Evolutionary conservation across 2,888 invertebrate species (phyloP).

Genomic region (Pristionchus exspectatus): DNA sequence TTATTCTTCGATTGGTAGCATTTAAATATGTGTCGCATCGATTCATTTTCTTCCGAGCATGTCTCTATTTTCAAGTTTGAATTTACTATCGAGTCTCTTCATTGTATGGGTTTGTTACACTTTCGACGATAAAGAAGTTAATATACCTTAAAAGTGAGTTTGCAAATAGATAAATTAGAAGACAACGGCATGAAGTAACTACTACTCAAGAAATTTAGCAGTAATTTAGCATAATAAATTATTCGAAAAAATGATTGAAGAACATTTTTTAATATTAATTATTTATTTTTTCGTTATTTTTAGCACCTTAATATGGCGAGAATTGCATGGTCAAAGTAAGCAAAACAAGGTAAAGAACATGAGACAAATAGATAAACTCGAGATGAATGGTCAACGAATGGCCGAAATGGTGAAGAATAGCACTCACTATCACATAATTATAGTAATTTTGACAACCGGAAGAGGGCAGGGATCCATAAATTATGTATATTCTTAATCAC

Average conservation of each 20-base stretch:
- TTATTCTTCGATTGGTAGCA: not conserved
- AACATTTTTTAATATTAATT: too few species aligned
- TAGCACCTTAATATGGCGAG: not conserved
- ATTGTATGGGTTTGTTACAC: not conserved
- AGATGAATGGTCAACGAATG: not conserved
- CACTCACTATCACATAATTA: not conserved
- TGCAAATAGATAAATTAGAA: too few species aligned
- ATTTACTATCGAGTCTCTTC: not conserved
- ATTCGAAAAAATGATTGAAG: too few species aligned
- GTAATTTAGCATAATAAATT: too few species aligned
- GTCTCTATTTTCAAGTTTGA: not conserved
- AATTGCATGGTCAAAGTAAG: not conserved
- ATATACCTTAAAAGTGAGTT: too few species aligned
- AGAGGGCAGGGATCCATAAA: not conserved
- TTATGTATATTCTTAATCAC: not conserved
- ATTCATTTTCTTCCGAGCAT: not conserved
- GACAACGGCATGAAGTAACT: too few species aligned
- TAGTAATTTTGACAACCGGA: slow-evolving; percentile 27
- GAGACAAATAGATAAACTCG: not conserved
- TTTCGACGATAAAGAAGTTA: not conserved
- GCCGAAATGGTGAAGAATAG: not conserved
- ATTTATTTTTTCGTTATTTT: not conserved
- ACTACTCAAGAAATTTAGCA: too few species aligned
- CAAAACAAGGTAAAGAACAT: not conserved
- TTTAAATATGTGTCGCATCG: slow-evolving; percentile 4